Conservation (phyloP, 2,113 vertebrate genomes). For the Boulengeromyrus knoepffleri region DNA sequence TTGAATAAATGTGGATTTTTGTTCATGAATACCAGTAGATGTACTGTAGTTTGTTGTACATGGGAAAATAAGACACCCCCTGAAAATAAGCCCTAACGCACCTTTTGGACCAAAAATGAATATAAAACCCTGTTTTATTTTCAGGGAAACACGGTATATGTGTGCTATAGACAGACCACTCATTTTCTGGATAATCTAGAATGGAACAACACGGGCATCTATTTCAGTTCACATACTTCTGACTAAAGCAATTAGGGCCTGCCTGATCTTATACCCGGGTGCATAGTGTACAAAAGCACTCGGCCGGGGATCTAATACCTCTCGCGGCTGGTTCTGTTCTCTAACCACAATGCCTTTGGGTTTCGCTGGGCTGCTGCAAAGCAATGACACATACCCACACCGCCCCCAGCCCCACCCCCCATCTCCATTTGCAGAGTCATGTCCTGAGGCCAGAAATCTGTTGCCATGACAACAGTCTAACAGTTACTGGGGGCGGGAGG, state of each 20-base stretch:
- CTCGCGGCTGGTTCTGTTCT: background rate
- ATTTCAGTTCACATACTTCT: background rate
- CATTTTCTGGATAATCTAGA: background rate
- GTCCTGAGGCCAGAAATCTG: conserved; percentile 2
- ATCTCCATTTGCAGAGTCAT: background rate
- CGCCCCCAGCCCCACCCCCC: background rate
- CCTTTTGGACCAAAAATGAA: no score
- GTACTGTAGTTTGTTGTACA: no score
- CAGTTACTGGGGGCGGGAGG: conserved; percentile 46
- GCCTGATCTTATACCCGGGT: background rate
- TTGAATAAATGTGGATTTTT: no score
- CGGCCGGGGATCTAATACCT: background rate
- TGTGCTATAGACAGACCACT: background rate
- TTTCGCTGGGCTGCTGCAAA: background rate
- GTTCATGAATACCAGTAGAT: no score
- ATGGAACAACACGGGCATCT: conserved; percentile 19
- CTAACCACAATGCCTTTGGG: background rate
- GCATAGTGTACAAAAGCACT: background rate
- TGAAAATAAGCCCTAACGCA: no score
- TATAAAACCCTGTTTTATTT: no score
- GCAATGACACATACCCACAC: background rate
- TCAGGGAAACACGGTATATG: no score
- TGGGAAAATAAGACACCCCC: no score
- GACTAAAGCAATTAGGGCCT: background rate
- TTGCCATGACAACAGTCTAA: conserved; percentile 6